Percentiles rank a stretch among this genome's conserved stretches.
Conservation (phyloP, 1,140 invertebrate species). For the Sminthurides bifidus region DNA sequence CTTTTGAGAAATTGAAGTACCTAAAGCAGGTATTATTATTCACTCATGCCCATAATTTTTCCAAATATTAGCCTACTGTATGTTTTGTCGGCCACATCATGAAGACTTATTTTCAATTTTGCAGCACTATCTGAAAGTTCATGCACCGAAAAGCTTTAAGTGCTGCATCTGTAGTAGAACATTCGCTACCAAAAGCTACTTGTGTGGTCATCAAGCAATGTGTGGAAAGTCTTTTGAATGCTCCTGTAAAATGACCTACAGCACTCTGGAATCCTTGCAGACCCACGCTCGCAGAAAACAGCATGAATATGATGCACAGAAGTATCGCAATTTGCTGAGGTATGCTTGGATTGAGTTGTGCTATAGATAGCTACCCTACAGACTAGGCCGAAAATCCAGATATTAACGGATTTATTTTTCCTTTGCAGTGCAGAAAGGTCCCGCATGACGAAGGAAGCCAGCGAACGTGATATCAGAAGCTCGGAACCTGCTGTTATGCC, state of each 20-base stretch:
- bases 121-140: slow-evolving; percentile 51
- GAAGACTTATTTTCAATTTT: slow-evolving; percentile 19
- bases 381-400: no score
- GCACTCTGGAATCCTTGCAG: slow-evolving; percentile 44
- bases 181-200: slow-evolving; percentile 42
- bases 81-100: background rate
- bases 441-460: no score
- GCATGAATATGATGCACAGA: slow-evolving; percentile 36
- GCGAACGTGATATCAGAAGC: no score
- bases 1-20: slow-evolving; percentile 39
- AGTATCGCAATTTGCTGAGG: slow-evolving; percentile 33
- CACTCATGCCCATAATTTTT: background rate
- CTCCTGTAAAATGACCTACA: slow-evolving; percentile 43
- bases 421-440: no score
- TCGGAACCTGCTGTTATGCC: no score
- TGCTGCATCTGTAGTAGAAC: slow-evolving; percentile 44
- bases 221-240: slow-evolving; percentile 44
- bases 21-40: slow-evolving; percentile 38
- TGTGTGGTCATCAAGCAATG: slow-evolving; percentile 39
- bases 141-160: slow-evolving; percentile 43
- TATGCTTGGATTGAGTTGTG: slow-evolving; percentile 26
- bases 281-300: slow-evolving; percentile 45
- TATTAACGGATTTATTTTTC: no score
- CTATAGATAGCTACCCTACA: no score
- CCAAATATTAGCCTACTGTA: background rate